These are phyloP conservation scores for Lasioglossum figueresi DNA, from an alignment of 2,888 invertebrate species.

Conservation along the genomic window DNA sequence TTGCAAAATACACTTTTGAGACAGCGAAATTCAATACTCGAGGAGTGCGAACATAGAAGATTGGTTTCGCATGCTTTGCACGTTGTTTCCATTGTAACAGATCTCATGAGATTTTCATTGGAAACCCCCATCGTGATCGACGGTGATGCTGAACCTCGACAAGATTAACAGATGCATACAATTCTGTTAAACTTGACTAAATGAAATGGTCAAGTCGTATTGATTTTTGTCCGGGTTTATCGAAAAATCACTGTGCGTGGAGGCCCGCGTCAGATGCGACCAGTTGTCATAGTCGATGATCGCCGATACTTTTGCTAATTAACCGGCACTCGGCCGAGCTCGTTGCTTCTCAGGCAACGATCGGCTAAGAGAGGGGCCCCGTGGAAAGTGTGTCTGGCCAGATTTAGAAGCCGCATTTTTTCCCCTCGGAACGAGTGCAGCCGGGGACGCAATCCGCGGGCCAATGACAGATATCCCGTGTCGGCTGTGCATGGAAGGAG, in stretches of 20 bases:
- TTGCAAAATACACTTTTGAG: too few relatives aligned
- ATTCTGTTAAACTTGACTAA: too few relatives aligned
- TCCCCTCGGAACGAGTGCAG: conserved; percentile 24
- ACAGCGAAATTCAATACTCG: too few relatives aligned
- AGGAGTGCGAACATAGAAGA: too few relatives aligned
- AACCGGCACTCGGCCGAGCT: neutral
- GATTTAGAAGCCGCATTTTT: conserved; percentile 55
- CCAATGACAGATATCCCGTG: conserved; percentile 53
- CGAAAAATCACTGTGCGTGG: neutral
- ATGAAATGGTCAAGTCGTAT: neutral
- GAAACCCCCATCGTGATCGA: too few relatives aligned
- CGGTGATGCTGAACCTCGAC: too few relatives aligned
- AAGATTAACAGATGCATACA: too few relatives aligned
- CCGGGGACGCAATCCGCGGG: conserved; percentile 31
- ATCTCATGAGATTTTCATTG: too few relatives aligned
- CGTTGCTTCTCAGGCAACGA: conserved; percentile 14
- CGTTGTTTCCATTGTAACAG: too few relatives aligned
- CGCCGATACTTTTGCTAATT: neutral
- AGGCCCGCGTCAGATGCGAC: neutral
- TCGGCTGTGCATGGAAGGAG: neutral
- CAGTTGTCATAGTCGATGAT: neutral
- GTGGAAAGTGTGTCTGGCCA: conserved; percentile 53
- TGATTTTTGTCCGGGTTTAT: neutral
- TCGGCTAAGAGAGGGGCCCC: neutral
- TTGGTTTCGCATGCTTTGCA: too few relatives aligned